phyloP scores from a whole-genome alignment of 1,140 invertebrate species.

The Drosophila funebris region DNA sequence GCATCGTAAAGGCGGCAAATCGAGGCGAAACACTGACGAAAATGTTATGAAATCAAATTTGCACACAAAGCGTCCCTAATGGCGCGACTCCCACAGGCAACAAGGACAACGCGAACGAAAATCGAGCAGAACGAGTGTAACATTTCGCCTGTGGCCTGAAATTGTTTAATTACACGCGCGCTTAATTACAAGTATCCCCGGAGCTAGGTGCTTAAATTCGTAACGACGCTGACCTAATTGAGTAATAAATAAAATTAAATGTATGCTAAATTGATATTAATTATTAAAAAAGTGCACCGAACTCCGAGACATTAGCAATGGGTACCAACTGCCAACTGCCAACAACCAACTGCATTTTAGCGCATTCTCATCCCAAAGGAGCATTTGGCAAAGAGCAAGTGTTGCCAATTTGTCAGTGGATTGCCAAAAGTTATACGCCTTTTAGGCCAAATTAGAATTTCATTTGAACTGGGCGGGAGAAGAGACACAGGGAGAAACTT shows the following conservation, averaged over 20 bases:
- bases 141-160: constrained; percentile 24
- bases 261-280: constrained; percentile 78
- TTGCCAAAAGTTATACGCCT: neutral
- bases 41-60: constrained; percentile 81
- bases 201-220: constrained; percentile 52
- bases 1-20: constrained; percentile 69
- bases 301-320: constrained; percentile 9
- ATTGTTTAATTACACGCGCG: constrained; percentile 62
- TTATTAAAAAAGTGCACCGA: constrained; percentile 56
- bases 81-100: constrained; percentile 37
- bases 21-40: constrained; percentile 60
- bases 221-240: constrained; percentile 77
- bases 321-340: constrained; percentile 3
- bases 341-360: constrained; percentile 10
- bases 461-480: neutral
- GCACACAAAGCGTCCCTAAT: constrained; percentile 73
- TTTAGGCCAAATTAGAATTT: neutral
- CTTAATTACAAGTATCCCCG: constrained; percentile 54
- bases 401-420: constrained; percentile 30
- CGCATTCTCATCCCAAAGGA: neutral
- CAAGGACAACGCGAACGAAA: constrained; percentile 37
- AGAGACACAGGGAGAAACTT: neutral
- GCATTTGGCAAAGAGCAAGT: constrained; percentile 50
- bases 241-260: constrained; percentile 78
- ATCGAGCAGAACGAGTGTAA: neutral